phyloP scores from a whole-genome alignment of 2,113 vertebrate genomes.

The Calidris pygmaea region DNA sequence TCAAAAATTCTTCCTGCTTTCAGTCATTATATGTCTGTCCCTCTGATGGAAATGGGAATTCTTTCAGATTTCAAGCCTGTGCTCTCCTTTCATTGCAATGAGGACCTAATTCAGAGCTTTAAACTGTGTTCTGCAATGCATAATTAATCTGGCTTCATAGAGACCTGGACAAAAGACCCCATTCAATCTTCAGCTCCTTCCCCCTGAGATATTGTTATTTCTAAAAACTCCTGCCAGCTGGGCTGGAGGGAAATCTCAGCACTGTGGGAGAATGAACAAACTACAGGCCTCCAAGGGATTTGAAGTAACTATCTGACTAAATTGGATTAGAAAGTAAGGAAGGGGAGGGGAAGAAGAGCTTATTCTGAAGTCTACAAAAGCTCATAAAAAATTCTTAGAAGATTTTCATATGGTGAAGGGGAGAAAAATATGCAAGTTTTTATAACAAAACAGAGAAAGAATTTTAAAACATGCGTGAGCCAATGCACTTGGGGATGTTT shows the following conservation, averaged over 20 bases:
- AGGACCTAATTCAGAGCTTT: constrained; percentile 77
- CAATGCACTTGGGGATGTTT: constrained; percentile 47
- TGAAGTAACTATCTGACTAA: constrained; percentile 76
- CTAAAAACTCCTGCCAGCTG: constrained; percentile 93
- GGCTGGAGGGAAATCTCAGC: constrained; percentile 84
- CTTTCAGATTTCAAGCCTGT: constrained; percentile 73
- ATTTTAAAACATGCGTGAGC: constrained; percentile 48
- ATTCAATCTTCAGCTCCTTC: constrained; percentile 87
- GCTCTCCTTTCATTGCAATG: constrained; percentile 74
- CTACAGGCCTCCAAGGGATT: constrained; percentile 69
- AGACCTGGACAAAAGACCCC: constrained; percentile 88
- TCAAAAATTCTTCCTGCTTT: constrained; percentile 74
- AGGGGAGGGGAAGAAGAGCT: constrained; percentile 63
- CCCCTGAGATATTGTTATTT: constrained; percentile 89
- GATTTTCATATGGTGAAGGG: constrained; percentile 67
- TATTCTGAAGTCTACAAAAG: constrained; percentile 66
- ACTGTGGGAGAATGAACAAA: constrained; percentile 82
- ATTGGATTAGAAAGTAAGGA: constrained; percentile 82
- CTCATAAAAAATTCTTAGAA: constrained; percentile 66
- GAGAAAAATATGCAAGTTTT: constrained; percentile 55
- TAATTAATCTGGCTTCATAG: constrained; percentile 96
- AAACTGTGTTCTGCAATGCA: constrained; percentile 86
- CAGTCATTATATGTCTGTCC: constrained; percentile 74
- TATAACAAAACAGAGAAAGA: constrained; percentile 43
- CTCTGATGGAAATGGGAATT: constrained; percentile 70